Evolutionary conservation across 2,113 vertebrate genomes (phyloP), one percentile per base, ranked within the genome.

Genomic region (Larimichthys crocea): DNA sequence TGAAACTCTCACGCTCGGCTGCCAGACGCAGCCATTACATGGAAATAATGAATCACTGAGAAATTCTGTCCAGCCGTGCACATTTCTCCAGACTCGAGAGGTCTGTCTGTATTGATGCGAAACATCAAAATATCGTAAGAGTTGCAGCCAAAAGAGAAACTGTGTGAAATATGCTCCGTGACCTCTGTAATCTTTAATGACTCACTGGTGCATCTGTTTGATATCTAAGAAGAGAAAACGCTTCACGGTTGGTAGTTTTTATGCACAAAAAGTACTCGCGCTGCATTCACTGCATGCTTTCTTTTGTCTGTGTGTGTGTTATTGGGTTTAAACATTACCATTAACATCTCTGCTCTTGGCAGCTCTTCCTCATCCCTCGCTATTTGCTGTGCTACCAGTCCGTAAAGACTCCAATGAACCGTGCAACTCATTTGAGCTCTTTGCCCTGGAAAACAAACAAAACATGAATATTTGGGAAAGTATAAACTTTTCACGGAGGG

Each of bases 351-450:
- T 48, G 4, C 9, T 52, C 4, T 24, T 57, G 55, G 52, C 52
- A 24, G n/a, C 26, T 8, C 49, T 15, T 17, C 86, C 90, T 91
- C 42, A 96, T 94, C 93, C 24, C 56, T n/a, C 24, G 8, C 56
- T 14, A 26, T 24, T 11, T 57, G 56, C 24, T 57, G 12, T 16
- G 56, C 92, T 94, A 96, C 84, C 90, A 93, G 95, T 95, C 92
- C 89, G 91, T 93, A 95, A 96, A 95, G 96, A 95, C 95, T 96
- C 5, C 15, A 26, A 6, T 15, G 14, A 40, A 22, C 20, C 53
- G 5, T 3, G n/a, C 10, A 52, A 26, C 29, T 6, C 0, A 16
- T 22, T 12, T 68, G 3, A 53, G 49, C 29, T 42, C 11, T 15
- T 10, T 9, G 7, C 42, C 64, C 35, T 5, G 17, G n/a, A 14